Base-by-base conservation (phyloP, 1,140 invertebrate genomes). In the Rhyacophila brunnea region DNA sequence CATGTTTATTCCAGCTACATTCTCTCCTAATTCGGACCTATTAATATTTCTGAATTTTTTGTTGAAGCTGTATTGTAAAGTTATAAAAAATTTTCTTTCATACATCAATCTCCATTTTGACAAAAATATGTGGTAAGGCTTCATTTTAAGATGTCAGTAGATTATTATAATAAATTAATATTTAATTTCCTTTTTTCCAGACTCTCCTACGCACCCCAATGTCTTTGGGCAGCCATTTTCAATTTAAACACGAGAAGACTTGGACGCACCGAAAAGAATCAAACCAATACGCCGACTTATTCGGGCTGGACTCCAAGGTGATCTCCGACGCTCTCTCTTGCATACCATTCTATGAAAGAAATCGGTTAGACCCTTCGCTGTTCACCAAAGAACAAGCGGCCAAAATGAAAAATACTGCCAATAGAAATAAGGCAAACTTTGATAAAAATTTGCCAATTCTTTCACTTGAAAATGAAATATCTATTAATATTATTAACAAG, bases 241-340 rank as follows among this genome's bases (percentile, higher is more conserved):
- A 79, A 69, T 79, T 79, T 50, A 78, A 78, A 69, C 75, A 78
- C 68, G 77, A 79, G 66, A 79, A 77, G 63, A 71, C 73, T 7
- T 79, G 77, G 77, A 72, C 74, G 28, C 62, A 64, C 7, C 66
- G 62, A 11, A 70, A 68, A 28, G 69, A 68, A 1, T 70, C 74
- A 6, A 69, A 71, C 17, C 28, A 68, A 11, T 76, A 75, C 63
- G 73, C 75, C 34, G 77, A 76, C 67, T 74, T 76, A 59, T 79
- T 79, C 65, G 70, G 74, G 34, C 71, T 77, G 10, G 71, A 78
- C 55, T 71, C 74, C 66, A 70, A 75, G 43, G 69, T 70, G 18
- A 65, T 79, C 0, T 62, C 67, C 19, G 49, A 67, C 36, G 71
- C 71, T 19, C 44, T 78, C 1, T 71, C 62, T 1, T 71, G 72